Evolutionary conservation across 2,113 vertebrate genomes (phyloP).

Genomic region (Drymodes brunneopygia): DNA sequence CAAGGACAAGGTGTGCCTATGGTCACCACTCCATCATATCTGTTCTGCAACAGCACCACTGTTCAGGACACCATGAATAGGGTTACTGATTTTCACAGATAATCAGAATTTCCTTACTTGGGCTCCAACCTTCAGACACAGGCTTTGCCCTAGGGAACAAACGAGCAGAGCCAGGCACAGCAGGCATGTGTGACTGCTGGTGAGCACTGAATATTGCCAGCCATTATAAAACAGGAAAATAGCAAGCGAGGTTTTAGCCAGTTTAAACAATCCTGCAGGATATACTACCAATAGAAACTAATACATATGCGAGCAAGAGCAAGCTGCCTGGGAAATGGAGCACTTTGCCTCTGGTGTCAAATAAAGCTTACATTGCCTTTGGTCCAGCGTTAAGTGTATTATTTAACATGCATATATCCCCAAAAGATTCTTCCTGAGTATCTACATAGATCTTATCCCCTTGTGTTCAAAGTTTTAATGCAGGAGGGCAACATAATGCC

Average conservation of each 20-base stretch:
- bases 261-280: neutral
- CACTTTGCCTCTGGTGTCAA: neutral
- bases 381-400: neutral
- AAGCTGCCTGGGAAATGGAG: neutral
- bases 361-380: neutral
- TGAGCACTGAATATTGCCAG: conserved; percentile 3
- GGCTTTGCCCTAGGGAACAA: neutral
- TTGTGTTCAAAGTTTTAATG: neutral
- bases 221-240: neutral
- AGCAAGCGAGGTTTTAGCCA: neutral
- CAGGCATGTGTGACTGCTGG: neutral
- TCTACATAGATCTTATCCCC: neutral
- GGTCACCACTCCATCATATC: neutral
- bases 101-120: neutral
- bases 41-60: neutral
- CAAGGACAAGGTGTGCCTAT: neutral
- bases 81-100: neutral
- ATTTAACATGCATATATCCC: neutral
- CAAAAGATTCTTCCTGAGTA: neutral
- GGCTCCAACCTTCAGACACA: neutral
- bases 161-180: neutral
- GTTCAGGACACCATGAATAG: neutral
- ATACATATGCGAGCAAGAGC: conserved; percentile 10
- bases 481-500: neutral
- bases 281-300: neutral